A percentile compares a stretch with the other conserved stretches of the same genome.
These are phyloP conservation scores for Aphodius sticticus DNA, from an alignment of 2,888 invertebrate species.

Conservation along the genomic window DNA sequence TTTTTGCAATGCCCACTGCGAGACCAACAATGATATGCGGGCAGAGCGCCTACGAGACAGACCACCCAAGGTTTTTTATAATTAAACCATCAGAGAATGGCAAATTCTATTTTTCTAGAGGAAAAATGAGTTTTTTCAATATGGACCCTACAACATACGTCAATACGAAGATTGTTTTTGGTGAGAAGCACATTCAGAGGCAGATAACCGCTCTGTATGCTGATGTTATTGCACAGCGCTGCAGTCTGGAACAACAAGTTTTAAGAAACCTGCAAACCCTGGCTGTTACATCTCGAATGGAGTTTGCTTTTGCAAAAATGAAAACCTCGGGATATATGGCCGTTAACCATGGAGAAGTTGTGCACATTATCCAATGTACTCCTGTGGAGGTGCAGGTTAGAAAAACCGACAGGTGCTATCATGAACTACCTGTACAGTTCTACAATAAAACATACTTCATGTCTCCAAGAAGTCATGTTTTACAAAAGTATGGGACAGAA, in stretches of 20 bases:
- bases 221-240: slow-evolving; percentile 30
- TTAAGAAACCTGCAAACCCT: slow-evolving; percentile 35
- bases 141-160: slow-evolving; percentile 36
- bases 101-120: slow-evolving; percentile 13
- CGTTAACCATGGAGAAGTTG: slow-evolving; percentile 32
- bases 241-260: slow-evolving; percentile 31
- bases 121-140: slow-evolving; percentile 22
- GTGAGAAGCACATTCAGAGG: slow-evolving; percentile 31
- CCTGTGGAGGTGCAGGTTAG: slow-evolving; percentile 32
- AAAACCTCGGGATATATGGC: slow-evolving; percentile 37
- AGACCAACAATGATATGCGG: no score
- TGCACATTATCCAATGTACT: slow-evolving; percentile 37
- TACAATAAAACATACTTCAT: slow-evolving; percentile 31
- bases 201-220: slow-evolving; percentile 31
- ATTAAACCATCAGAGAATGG: slow-evolving; percentile 28
- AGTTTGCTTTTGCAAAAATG: slow-evolving; percentile 36
- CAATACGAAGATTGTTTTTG: slow-evolving; percentile 36
- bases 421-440: slow-evolving; percentile 34
- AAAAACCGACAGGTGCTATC: slow-evolving; percentile 30
- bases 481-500: slow-evolving; percentile 32
- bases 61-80: slow-evolving; percentile 24
- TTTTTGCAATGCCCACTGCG: slow-evolving; percentile 21
- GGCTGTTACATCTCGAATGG: slow-evolving; percentile 34
- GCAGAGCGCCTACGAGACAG: slow-evolving; percentile 16
- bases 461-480: slow-evolving; percentile 32